These are phyloP conservation scores for Campoletis sonorensis DNA, from an alignment of 1,140 invertebrate genomes.

Conservation along the genomic window DNA sequence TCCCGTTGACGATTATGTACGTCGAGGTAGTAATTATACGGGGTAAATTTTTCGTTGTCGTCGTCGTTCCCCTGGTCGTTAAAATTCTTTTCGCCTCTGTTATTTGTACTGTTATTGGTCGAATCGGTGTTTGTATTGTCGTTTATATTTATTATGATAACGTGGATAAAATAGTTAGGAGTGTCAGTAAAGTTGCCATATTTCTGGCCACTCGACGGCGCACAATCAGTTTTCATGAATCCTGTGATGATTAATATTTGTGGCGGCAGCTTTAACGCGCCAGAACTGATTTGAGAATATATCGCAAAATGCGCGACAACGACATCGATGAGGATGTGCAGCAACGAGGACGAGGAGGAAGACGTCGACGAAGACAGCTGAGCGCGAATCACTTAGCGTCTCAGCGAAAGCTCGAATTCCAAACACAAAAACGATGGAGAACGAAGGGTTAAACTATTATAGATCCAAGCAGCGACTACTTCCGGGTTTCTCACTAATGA, in stretches of 20 bases:
- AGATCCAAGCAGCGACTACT: constrained; percentile 8
- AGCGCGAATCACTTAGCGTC: constrained; percentile 15
- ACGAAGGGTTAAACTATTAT: background rate
- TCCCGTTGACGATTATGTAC: background rate
- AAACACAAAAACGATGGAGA: background rate
- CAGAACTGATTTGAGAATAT: constrained; percentile 31
- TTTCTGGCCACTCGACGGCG: constrained; percentile 29
- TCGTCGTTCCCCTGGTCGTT: constrained; percentile 21
- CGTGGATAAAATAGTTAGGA: background rate
- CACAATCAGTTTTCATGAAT: constrained; percentile 33
- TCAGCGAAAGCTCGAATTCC: constrained; percentile 1
- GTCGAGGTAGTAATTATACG: background rate
- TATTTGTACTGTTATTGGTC: constrained; percentile 27
- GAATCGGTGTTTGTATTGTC: constrained; percentile 19
- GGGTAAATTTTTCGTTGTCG: constrained; percentile 26
- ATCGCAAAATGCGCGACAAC: constrained; percentile 14
- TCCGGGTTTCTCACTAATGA: background rate
- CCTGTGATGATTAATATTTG: constrained; percentile 30
- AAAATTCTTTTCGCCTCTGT: background rate
- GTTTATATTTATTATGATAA: constrained; percentile 5
- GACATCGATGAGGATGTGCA: background rate
- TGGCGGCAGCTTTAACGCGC: constrained; percentile 32
- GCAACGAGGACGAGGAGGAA: constrained; percentile 33
- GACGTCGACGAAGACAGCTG: constrained; percentile 26
- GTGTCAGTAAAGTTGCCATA: constrained; percentile 13